Conservation (phyloP, 2,888 invertebrate genomes). For the Labia minor region DNA sequence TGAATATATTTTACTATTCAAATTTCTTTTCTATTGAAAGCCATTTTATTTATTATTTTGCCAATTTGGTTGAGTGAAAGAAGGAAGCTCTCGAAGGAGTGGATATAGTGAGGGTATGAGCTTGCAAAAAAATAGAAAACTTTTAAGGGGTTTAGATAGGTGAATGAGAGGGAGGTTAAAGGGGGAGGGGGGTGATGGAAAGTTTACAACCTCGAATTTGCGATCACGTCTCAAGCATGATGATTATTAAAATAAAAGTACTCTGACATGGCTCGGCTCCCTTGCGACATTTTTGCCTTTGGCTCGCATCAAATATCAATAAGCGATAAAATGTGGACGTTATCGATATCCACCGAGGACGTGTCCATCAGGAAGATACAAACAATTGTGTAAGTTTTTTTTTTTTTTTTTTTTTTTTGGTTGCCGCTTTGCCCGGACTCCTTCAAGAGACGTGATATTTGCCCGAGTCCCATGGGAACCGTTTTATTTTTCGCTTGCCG, state of each 20-base stretch:
- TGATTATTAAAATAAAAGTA: constrained; percentile 1
- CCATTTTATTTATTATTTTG: neutral
- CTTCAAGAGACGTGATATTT: constrained; percentile 7
- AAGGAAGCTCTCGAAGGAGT: neutral
- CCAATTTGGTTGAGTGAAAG: neutral
- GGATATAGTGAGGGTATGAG: neutral
- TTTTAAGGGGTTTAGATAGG: neutral
- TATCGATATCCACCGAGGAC: constrained; percentile 6
- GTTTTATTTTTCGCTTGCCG: constrained; percentile 13
- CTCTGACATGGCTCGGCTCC: neutral
- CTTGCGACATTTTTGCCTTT: neutral
- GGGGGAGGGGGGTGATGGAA: neutral
- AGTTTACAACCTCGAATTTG: neutral
- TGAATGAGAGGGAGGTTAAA: neutral
- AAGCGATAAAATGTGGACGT: constrained; percentile 8
- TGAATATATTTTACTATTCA: constrained; percentile 2
- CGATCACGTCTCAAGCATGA: neutral
- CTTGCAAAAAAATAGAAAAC: neutral
- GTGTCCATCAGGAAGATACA: constrained; percentile 13
- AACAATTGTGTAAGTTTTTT: neutral
- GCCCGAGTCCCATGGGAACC: neutral
- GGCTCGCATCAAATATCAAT: constrained; percentile 8
- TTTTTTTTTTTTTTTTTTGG: too few relatives aligned
- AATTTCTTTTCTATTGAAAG: neutral
- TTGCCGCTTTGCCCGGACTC: neutral